Percentiles rank a stretch among this genome's conserved stretches.
Conservation (phyloP, 2,888 invertebrate genomes). For the Hirtodrosophila duncani region DNA sequence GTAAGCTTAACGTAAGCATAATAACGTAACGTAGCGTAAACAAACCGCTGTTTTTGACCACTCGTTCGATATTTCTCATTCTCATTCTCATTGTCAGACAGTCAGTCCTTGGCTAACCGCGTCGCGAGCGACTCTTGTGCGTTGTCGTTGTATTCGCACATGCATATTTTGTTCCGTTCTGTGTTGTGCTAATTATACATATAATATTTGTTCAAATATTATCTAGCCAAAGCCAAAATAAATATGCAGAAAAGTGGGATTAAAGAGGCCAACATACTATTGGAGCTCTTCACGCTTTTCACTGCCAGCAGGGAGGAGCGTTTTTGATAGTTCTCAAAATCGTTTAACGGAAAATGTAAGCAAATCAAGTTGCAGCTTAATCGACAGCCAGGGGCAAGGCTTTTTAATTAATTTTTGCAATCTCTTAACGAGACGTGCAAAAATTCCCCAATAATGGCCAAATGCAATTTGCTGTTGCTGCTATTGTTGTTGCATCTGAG, state of each 20-base stretch:
- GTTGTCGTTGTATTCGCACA: conserved; percentile 14
- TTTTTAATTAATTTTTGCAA: conserved; percentile 60
- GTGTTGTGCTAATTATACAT: conserved; percentile 19
- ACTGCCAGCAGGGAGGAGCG: neutral
- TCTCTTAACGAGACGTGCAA: conserved; percentile 44
- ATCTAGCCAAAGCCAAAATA: neutral
- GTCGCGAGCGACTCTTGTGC: conserved; percentile 29
- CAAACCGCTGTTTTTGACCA: conserved; percentile 8
- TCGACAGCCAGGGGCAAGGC: conserved; percentile 9
- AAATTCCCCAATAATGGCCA: conserved; percentile 57
- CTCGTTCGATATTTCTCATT: no score
- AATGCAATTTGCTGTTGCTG: conserved; percentile 56
- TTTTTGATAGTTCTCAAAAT: neutral
- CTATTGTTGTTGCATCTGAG: neutral
- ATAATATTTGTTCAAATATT: conserved; percentile 7
- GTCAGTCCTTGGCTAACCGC: conserved; percentile 35
- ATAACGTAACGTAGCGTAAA: conserved; percentile 27
- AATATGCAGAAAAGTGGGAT: conserved; percentile 3
- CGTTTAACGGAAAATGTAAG: conserved; percentile 15
- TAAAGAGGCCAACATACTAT: neutral
- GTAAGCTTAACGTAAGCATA: conserved; percentile 6
- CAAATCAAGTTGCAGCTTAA: conserved; percentile 14
- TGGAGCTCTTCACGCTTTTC: no score
- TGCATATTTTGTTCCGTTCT: conserved; percentile 19
- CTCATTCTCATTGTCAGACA: conserved; percentile 19